Evolutionary conservation across 2,888 invertebrate species (phyloP), one percentile per base, ranked within the genome.

Genomic region (Heliothis peltigera): DNA sequence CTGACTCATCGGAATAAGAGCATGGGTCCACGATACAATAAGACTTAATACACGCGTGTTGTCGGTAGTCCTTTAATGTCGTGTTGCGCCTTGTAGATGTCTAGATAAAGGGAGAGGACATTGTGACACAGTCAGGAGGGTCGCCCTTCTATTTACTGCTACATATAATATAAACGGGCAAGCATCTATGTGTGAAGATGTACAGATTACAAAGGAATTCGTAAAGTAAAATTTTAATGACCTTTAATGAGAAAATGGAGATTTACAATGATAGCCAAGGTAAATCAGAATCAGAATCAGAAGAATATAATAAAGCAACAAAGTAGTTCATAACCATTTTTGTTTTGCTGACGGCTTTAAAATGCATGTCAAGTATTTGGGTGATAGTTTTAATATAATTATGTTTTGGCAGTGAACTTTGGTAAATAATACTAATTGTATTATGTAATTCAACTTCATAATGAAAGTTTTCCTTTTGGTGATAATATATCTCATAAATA

Each of bases 1-100:
- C 15, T 61, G 71, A 75, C 48, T 73, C 59, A 59, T 77, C 56
- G 44, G 49, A 69, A 72, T 75, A 72, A 76, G 67, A 76, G 64
- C 64, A 69, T 22, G 32, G 53, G 62, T 55, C 28, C 52, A 35
- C 57, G 6, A 58, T 42, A 87, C 85, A 86, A 86, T 85, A 77
- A 78, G 78, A 60, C 56, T 70, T 74, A 62, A 77, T 80, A 80
- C 79, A 77, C 79, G 76, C 75, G 75, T 84, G 80, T 82, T 85
- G 89, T 88, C 89, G 89, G 89, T 91, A 90, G 89, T 88, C 86
- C 81, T 88, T 89, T 88, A 87, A 82, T 80, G 88, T 88, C 87
- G 81, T 89, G 88, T 89, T 84, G 81, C 6, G 79, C 83, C 87
- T 79, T 90, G 90, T 90, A 91, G 90, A 92, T 92, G 87, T 89